phyloP scores from a whole-genome alignment of 1,140 invertebrate genomes.

The Nylanderia fulva region DNA sequence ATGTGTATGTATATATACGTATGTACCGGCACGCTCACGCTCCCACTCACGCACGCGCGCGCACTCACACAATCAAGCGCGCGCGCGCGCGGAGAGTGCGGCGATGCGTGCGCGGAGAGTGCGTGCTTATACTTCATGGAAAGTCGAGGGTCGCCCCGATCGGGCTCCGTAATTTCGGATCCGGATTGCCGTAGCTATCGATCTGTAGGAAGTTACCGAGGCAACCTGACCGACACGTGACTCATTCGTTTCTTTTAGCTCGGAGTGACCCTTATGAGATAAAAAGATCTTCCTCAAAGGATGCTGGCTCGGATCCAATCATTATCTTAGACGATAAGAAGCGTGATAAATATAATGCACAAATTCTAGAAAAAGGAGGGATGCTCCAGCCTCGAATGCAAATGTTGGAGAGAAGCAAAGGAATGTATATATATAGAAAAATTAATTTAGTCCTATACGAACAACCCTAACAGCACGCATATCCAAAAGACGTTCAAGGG shows the following conservation, averaged over 20 bases:
- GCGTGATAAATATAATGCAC: background rate
- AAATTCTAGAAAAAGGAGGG: background rate
- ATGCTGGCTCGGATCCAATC: background rate
- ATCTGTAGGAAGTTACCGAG: constrained; percentile 50
- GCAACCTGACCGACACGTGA: constrained; percentile 40
- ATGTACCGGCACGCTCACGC: constrained; percentile 30
- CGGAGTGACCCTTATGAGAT: background rate
- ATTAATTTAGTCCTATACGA: constrained; percentile 9
- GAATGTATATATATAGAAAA: background rate
- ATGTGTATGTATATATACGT: background rate
- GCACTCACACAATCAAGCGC: constrained; percentile 4
- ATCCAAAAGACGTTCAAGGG: no score
- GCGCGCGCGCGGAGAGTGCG: constrained; percentile 28
- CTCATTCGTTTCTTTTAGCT: constrained; percentile 2
- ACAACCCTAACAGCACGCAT: no score
- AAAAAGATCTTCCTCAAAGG: background rate
- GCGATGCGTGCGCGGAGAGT: constrained; percentile 40
- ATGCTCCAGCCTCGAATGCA: background rate
- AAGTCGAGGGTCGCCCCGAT: constrained; percentile 42
- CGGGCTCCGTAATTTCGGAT: constrained; percentile 61
- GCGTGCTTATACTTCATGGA: constrained; percentile 52
- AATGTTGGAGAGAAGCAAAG: background rate
- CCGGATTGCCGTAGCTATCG: constrained; percentile 59
- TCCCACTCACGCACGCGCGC: constrained; percentile 33
- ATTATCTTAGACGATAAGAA: background rate